Base-by-base conservation (phyloP, 2,797 vertebrate species). In the Syngnathus acus region DNA sequence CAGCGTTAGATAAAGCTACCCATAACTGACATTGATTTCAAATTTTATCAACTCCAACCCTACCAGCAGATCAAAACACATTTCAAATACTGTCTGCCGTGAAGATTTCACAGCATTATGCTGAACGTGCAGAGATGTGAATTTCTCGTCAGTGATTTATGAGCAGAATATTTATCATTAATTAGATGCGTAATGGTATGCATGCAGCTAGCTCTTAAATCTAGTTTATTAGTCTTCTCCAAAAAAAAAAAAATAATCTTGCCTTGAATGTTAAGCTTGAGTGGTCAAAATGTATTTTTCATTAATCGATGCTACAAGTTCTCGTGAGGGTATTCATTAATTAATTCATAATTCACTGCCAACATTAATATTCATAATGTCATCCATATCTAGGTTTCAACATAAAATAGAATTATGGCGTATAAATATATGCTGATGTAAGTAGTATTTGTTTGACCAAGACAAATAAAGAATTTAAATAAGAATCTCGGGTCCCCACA, bases 141-240 rank as follows among this genome's bases (percentile, higher is more conserved):
- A 17, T 42, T 45, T 13, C 21, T 17, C 48, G 19, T 40, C 13
- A 40, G 26, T n/a, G 59, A 65, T 66, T 53, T 21, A 65, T 67
- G 54, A 68, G 61, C 16, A 39, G 61, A 17, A 47, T 55, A 68
- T 62, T 42, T 21, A 64, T 64, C 39, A 65, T 70, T 21, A n/a
- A 72, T 69, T 43, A 67, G 32, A 32, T 48, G 13, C 43, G 59
- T 59, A 68, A 71, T 60, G 37, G 57, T 54, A 62, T 55, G 42
- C 42, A 70, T 62, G 43, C 21, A 38, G 37, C 42, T 54, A 47
- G 42, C 16, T 51, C 17, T 65, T 42, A 43, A 57, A 57, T n/a
- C 48, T 40, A 26, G 37, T 50, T 53, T 53, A 65, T 65, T 65
- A 53, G n/a, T 65, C 48, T 39, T 39, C 37, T 39, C 48, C 53